Evolutionary conservation across 2,113 vertebrate genomes (phyloP).

Genomic region (Syrmaticus mikado): DNA sequence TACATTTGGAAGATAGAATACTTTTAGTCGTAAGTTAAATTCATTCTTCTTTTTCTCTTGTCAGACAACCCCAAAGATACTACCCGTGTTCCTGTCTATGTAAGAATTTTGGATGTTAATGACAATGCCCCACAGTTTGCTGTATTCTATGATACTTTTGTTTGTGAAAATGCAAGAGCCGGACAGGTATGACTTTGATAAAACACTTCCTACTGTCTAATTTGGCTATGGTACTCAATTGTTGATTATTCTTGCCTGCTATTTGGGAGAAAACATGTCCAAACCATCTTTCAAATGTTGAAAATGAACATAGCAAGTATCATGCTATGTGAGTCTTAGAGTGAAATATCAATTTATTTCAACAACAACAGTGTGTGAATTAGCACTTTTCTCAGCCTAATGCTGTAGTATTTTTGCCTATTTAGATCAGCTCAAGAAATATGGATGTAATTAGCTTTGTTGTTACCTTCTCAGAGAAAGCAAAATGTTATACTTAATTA

Average conservation of each 20-base stretch:
- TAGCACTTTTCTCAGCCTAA: not conserved
- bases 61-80: slow-evolving; percentile 91
- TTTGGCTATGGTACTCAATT: not conserved
- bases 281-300: not conserved
- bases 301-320: not conserved
- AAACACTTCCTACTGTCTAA: not conserved
- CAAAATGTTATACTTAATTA: slow-evolving; percentile 36
- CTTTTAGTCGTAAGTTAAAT: not conserved
- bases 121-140: slow-evolving; percentile 96
- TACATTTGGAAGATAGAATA: not conserved
- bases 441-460: slow-evolving; percentile 44
- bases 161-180: slow-evolving; percentile 95
- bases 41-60: not conserved
- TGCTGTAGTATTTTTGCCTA: not conserved
- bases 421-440: slow-evolving; percentile 15
- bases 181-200: slow-evolving; percentile 86
- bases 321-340: not conserved
- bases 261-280: not conserved
- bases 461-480: slow-evolving; percentile 47
- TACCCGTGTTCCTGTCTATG: slow-evolving; percentile 91
- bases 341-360: not conserved
- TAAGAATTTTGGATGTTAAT: slow-evolving; percentile 94
- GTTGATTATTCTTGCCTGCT: not conserved
- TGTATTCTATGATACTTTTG: slow-evolving; percentile 95
- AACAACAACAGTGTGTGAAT: not conserved